Evolutionary conservation across 2,888 invertebrate species (phyloP).

Genomic region (Erebia epiphron): DNA sequence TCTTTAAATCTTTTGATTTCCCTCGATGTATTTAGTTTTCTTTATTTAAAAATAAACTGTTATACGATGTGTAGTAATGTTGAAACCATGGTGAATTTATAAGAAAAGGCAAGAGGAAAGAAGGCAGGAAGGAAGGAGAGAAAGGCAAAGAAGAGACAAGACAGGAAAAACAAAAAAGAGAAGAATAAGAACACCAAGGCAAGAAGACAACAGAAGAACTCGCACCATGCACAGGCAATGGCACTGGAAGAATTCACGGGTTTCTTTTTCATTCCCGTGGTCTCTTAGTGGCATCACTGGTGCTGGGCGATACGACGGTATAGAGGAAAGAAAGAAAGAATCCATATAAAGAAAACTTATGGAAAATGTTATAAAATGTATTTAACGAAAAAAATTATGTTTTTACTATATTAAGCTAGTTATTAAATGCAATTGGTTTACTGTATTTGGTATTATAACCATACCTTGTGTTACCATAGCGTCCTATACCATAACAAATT

Average conservation of each 20-base stretch:
- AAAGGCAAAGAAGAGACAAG: conserved; percentile 39
- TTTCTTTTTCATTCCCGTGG: conserved; percentile 85
- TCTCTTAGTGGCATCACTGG: conserved; percentile 88
- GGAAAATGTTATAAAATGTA: neutral
- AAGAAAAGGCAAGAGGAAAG: too few species aligned
- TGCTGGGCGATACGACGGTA: conserved; percentile 71
- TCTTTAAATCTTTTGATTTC: too few species aligned
- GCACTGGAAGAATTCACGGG: conserved; percentile 95
- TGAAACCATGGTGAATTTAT: conserved; percentile 2
- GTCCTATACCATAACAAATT: too few species aligned
- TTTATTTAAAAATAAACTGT: neutral
- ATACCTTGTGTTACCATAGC: too few species aligned
- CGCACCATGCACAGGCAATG: conserved; percentile 87
- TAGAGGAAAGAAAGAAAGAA: neutral
- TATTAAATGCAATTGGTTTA: too few species aligned
- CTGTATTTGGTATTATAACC: too few species aligned
- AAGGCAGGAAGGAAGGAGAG: too few species aligned
- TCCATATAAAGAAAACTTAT: neutral
- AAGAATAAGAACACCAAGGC: conserved; percentile 1
- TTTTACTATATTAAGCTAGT: too few species aligned
- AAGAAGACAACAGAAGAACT: conserved; percentile 48
- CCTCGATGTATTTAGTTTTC: neutral
- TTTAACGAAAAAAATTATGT: too few species aligned
- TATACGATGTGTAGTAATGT: neutral
- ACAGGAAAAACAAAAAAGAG: conserved; percentile 34